A percentile compares a stretch with the other conserved stretches of the same genome.
These are phyloP conservation scores for Leuctra nigra DNA, from an alignment of 2,888 invertebrate species.

Conservation along the genomic window DNA sequence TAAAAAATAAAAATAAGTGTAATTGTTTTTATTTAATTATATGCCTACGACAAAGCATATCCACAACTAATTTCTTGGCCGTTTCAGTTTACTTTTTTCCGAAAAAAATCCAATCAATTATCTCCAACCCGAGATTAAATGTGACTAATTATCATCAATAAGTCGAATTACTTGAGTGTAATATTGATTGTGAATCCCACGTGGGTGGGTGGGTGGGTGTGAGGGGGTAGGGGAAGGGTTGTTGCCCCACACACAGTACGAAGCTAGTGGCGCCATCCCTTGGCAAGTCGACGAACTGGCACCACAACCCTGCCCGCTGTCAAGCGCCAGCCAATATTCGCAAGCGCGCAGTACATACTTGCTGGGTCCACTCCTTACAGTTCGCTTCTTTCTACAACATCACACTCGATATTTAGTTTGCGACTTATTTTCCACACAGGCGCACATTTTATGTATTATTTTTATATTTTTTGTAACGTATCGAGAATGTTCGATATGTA, in stretches of 20 bases:
- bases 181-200: too few species aligned
- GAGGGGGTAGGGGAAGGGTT: too few species aligned
- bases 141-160: background rate
- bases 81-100: too few species aligned
- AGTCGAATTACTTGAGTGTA: too few species aligned
- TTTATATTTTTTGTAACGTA: conserved; percentile 5
- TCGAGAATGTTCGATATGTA: background rate
- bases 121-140: too few species aligned
- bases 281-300: conserved; percentile 13
- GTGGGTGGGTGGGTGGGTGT: too few species aligned
- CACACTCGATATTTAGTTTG: background rate
- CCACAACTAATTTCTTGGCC: too few species aligned
- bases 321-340: background rate
- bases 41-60: too few species aligned
- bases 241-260: too few species aligned
- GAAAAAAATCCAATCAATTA: background rate
- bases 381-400: conserved; percentile 2
- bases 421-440: conserved; percentile 1
- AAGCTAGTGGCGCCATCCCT: conserved; percentile 21
- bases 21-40: too few species aligned
- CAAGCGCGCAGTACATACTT: conserved; percentile 4
- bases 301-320: too few species aligned
- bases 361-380: background rate
- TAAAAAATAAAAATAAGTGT: too few species aligned
- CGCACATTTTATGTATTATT: background rate